Conservation (phyloP, 2,113 vertebrate species). For the Chaetorhynchus papuensis region DNA sequence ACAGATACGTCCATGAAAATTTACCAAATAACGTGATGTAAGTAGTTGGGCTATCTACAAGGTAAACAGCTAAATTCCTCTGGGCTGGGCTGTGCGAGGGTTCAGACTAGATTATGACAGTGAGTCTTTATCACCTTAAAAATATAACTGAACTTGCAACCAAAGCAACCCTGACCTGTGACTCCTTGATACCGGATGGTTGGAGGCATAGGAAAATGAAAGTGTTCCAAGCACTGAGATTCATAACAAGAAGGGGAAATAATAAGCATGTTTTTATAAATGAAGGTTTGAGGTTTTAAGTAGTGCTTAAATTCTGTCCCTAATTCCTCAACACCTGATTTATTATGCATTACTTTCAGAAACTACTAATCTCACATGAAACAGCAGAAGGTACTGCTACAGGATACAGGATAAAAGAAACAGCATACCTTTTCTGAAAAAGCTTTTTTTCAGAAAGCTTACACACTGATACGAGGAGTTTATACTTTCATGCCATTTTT, state of each 20-base stretch:
- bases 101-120: background rate
- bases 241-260: background rate
- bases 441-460: background rate
- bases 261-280: background rate
- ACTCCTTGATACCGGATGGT: background rate
- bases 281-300: background rate
- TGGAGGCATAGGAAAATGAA: background rate
- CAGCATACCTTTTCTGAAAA: background rate
- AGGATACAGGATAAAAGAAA: background rate
- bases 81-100: background rate
- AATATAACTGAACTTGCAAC: background rate
- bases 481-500: background rate
- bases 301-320: background rate
- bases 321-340: background rate
- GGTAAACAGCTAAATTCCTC: background rate
- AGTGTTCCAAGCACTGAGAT: background rate
- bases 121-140: background rate
- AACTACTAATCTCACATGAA: background rate
- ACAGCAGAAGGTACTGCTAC: background rate
- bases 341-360: background rate
- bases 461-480: fast-evolving
- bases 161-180: background rate
- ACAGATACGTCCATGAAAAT: background rate
- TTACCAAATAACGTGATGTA: background rate
- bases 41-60: background rate